Percentiles rank a stretch among this genome's conserved stretches.
phyloP scores from a whole-genome alignment of 2,888 invertebrate genomes.

The Drosophila paranaensis region DNA sequence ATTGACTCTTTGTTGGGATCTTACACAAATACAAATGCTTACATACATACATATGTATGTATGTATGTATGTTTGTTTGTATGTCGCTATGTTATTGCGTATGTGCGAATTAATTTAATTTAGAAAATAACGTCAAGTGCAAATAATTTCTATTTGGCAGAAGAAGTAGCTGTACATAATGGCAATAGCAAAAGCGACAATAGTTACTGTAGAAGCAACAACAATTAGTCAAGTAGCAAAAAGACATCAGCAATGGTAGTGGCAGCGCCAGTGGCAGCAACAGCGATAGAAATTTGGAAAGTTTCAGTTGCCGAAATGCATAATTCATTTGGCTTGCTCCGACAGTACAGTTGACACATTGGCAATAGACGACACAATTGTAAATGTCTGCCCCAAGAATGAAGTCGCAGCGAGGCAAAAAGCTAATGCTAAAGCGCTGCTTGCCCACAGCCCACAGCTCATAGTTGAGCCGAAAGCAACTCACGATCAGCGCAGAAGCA shows the following conservation, averaged over 20 bases:
- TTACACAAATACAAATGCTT: neutral
- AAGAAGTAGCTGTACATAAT: conserved; percentile 19
- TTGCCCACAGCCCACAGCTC: conserved; percentile 7
- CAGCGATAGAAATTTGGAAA: conserved; percentile 71
- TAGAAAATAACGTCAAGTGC: conserved; percentile 42
- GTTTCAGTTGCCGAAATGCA: conserved; percentile 71
- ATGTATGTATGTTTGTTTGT: neutral
- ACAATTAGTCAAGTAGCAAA: conserved; percentile 31
- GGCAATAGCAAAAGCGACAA: conserved; percentile 31
- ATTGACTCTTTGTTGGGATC: conserved; percentile 50
- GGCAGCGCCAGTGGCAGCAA: conserved; percentile 9
- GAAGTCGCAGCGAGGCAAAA: conserved; percentile 42
- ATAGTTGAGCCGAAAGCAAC: conserved; percentile 21
- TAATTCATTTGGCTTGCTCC: conserved; percentile 69
- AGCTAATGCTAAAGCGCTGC: conserved; percentile 17
- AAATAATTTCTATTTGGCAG: conserved; percentile 63
- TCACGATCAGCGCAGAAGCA: conserved; percentile 16
- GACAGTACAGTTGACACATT: conserved; percentile 70
- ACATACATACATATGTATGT: neutral
- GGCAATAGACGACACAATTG: conserved; percentile 62
- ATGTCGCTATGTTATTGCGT: conserved; percentile 1
- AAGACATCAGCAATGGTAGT: conserved; percentile 5
- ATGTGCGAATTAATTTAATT: conserved; percentile 8
- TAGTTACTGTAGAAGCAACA: conserved; percentile 26
- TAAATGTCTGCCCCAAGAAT: conserved; percentile 60